Evolutionary conservation across 2,797 vertebrate genomes (phyloP).

Genomic region (Brotula barbata): DNA sequence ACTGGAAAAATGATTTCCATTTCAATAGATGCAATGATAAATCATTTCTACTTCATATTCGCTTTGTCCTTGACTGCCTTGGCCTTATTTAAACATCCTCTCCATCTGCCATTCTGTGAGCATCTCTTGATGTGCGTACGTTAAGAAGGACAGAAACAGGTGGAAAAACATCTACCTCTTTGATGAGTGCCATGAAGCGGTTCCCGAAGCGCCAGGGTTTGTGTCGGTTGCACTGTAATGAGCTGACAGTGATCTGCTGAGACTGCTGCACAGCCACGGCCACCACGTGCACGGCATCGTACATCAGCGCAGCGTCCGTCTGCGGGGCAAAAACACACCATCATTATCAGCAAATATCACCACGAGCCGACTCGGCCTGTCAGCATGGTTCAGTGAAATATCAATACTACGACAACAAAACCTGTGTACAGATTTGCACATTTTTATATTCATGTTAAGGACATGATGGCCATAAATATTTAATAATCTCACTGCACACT

Average conservation of each 20-base stretch:
- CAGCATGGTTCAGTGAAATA: conserved; percentile 19
- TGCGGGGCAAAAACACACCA: conserved; percentile 61
- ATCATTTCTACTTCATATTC: conserved; percentile 31
- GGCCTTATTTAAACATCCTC: conserved; percentile 44
- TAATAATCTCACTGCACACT: conserved; percentile 7
- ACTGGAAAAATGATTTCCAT: conserved; percentile 30
- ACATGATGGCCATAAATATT: conserved; percentile 24
- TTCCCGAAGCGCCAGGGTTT: conserved; percentile 98
- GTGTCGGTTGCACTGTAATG: conserved; percentile 95
- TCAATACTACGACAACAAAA: conserved; percentile 21
- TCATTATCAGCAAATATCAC: conserved; percentile 40
- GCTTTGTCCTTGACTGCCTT: conserved; percentile 11
- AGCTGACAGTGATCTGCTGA: conserved; percentile 97
- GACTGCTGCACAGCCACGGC: conserved; percentile 98
- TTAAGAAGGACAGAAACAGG: conserved; percentile 18
- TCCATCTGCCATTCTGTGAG: conserved; percentile 26
- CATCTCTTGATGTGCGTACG: conserved; percentile 29
- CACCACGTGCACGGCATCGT: conserved; percentile 96
- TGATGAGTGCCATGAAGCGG: conserved; percentile 96
- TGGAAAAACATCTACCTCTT: conserved; percentile 83
- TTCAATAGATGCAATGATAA: conserved; percentile 46
- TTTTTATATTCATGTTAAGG: conserved; percentile 8
- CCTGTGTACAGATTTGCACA: conserved; percentile 13
- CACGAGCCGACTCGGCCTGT: conserved; percentile 3
- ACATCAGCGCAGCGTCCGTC: conserved; percentile 97